A percentile compares a stretch with the other conserved stretches of the same genome.
These are phyloP conservation scores for Melanotaenia duboulayi DNA, from an alignment of 2,113 vertebrate genomes.

Conservation along the genomic window DNA sequence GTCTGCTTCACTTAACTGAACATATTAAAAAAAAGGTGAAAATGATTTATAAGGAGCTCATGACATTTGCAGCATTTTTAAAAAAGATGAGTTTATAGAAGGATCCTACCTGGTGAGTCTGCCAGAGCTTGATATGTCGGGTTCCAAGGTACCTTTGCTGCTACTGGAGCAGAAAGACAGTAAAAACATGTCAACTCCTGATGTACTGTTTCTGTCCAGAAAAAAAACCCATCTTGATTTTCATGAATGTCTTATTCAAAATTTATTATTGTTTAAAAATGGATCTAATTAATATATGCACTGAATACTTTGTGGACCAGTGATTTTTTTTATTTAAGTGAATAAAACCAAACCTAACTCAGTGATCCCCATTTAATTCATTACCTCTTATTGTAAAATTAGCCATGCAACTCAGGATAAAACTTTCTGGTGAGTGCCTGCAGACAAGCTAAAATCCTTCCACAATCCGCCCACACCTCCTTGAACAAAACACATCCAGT, in stretches of 20 bases:
- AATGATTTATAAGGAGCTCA: background rate
- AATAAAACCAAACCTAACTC: background rate
- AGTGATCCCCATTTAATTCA: conserved; percentile 6
- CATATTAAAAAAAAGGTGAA: background rate
- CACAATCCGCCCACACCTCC: conserved; percentile 44
- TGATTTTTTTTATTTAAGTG: background rate
- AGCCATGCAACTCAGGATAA: background rate
- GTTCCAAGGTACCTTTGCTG: conserved; percentile 67
- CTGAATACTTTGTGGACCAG: no score
- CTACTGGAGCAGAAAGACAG: conserved; percentile 55
- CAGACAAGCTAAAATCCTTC: conserved; percentile 40
- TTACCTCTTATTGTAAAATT: conserved; percentile 18
- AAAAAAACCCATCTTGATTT: background rate
- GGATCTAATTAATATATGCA: background rate
- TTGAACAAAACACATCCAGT: conserved; percentile 62
- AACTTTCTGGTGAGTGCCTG: conserved; percentile 34
- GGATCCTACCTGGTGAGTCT: conserved; percentile 70
- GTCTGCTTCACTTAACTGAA: conserved; percentile 7
- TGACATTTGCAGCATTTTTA: background rate
- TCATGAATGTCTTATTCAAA: background rate
- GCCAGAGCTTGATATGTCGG: conserved; percentile 37
- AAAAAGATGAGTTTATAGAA: background rate
- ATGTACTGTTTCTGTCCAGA: background rate
- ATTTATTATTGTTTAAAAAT: background rate
- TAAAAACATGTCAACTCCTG: background rate